phyloP scores from a whole-genome alignment of 2,888 invertebrate species.

The Beris morrisii region DNA sequence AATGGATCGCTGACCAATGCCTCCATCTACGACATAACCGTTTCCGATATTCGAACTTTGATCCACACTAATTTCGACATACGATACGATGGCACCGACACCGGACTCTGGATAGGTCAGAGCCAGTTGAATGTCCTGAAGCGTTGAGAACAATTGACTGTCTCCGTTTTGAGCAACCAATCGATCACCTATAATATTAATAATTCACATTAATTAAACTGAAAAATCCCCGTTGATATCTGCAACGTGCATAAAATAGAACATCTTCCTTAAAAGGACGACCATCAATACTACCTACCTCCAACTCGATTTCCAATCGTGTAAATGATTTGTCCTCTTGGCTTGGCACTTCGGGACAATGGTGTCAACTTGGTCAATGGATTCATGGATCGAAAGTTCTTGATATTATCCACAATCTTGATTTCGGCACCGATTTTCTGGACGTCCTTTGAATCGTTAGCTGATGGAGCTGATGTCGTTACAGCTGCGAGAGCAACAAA shows the following conservation, averaged over 20 bases:
- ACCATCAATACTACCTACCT: conserved; percentile 43
- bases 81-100: conserved; percentile 44
- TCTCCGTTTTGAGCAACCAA: conserved; percentile 46
- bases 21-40: conserved; percentile 46
- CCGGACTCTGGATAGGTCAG: conserved; percentile 46
- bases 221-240: neutral
- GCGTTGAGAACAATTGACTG: conserved; percentile 44
- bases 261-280: neutral
- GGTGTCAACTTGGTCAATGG: conserved; percentile 16
- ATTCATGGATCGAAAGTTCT: conserved; percentile 21
- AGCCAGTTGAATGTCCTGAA: conserved; percentile 46
- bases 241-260: neutral
- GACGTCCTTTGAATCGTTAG: neutral
- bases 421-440: conserved; percentile 34
- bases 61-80: conserved; percentile 48
- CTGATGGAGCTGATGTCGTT: neutral
- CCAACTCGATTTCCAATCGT: conserved; percentile 47
- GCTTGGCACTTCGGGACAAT: conserved; percentile 8
- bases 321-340: conserved; percentile 40
- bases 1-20: conserved; percentile 45
- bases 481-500: conserved; percentile 3
- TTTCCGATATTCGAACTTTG: conserved; percentile 43
- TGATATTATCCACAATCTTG: conserved; percentile 30
- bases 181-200: conserved; percentile 46
- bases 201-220: neutral